These are phyloP conservation scores for Solenopsis fugax DNA, from an alignment of 1,140 invertebrate species.

Conservation along the genomic window DNA sequence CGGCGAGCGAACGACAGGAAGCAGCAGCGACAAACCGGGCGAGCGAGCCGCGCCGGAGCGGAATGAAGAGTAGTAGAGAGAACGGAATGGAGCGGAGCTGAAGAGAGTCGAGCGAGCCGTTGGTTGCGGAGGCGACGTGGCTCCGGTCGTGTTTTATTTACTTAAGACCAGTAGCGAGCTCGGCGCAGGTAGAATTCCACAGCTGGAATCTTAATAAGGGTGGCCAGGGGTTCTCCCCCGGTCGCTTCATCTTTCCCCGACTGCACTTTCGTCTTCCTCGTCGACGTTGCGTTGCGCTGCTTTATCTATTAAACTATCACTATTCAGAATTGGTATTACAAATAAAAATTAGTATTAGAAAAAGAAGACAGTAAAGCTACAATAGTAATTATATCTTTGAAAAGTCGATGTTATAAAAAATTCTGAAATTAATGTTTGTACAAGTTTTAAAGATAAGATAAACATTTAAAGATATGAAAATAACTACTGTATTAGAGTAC, in stretches of 20 bases:
- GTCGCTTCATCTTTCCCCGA: conserved; percentile 30
- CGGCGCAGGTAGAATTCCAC: conserved; percentile 86
- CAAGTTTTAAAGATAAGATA: neutral
- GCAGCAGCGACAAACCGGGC: conserved; percentile 65
- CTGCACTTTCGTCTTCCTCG: neutral
- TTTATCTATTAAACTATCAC: neutral
- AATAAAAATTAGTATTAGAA: neutral
- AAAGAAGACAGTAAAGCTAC: neutral
- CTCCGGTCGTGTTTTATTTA: conserved; percentile 86
- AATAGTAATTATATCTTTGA: neutral
- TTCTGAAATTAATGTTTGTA: neutral
- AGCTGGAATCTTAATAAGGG: conserved; percentile 87
- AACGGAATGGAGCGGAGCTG: conserved; percentile 11
- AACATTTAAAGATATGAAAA: neutral
- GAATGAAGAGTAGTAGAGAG: conserved; percentile 53
- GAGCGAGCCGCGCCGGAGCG: conserved; percentile 18
- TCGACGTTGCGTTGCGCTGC: neutral
- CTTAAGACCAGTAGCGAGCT: conserved; percentile 86
- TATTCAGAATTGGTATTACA: neutral
- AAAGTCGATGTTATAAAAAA: neutral
- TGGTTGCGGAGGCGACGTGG: conserved; percentile 80
- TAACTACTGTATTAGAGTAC: neutral
- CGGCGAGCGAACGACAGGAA: conserved; percentile 67
- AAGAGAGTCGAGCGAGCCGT: conserved; percentile 59
- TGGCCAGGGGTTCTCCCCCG: conserved; percentile 83